Conservation (phyloP, 2,113 vertebrate genomes). For the Pseudorectes ferrugineus region DNA sequence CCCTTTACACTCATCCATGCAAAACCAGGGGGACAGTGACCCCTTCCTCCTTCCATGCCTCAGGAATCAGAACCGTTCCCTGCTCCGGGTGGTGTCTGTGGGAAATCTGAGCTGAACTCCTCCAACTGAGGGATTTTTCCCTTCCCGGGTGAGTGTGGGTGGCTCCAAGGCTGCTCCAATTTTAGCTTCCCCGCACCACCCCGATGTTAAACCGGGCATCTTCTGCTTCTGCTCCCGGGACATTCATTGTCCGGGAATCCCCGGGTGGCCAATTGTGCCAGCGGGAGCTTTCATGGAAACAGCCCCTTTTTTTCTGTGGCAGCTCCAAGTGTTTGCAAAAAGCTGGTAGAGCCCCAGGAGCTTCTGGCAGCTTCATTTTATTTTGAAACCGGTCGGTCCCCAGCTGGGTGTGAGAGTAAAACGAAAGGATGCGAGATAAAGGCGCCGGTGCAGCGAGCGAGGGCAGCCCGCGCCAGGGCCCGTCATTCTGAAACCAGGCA, state of each 20-base stretch:
- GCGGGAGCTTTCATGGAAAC: not conserved
- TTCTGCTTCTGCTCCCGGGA: not conserved
- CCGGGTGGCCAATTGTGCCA: not conserved
- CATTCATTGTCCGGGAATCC: not conserved
- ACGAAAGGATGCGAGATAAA: constrained; percentile 28
- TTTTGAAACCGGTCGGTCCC: not conserved
- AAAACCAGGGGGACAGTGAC: accelerated
- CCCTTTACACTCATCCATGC: accelerated
- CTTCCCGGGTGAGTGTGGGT: not conserved
- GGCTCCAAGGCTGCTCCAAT: not conserved
- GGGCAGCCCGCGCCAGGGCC: not conserved
- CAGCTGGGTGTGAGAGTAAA: constrained; percentile 3
- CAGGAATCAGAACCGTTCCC: not conserved
- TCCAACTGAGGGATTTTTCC: not conserved
- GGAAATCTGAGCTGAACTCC: not conserved
- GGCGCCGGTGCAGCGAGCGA: not conserved
- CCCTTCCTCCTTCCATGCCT: accelerated
- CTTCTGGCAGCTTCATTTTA: not conserved
- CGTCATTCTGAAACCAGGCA: constrained; percentile 69
- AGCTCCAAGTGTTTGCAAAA: not conserved
- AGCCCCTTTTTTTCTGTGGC: not conserved
- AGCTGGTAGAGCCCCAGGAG: not conserved
- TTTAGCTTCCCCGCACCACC: not conserved
- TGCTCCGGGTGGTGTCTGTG: accelerated
- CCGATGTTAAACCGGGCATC: not conserved